Base-by-base conservation (phyloP, 2,888 invertebrate genomes). In the Spilosoma lubricipeda region DNA sequence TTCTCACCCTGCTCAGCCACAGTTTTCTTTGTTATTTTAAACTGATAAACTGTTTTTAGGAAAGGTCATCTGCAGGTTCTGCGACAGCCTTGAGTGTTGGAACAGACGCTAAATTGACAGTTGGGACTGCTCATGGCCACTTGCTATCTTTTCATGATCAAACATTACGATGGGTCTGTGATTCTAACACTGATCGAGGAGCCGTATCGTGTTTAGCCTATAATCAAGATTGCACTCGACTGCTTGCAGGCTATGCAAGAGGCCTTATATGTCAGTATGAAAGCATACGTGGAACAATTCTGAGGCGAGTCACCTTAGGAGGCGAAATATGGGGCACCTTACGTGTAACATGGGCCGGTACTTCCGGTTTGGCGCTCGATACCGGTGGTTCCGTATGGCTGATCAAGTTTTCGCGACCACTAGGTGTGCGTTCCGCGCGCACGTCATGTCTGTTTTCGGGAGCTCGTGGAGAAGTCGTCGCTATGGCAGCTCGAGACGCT, bases 381-480 rank as follows among this genome's bases (percentile, higher is more conserved):
- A 98, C 98, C 68, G 98, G 99, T 3, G 99, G 99, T 0, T 99
- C 99, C 1, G 99, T 99, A 2, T 99, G 99, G 97, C 98, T 99
- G 82, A 95, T 99, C 59, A 98, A 97, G 86, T 99, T 99, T 89
- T 98, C 98, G 65, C 96, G 99, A 75, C 97, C 98, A 20, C 96
- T 99, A 84, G 99, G 99, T 23, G 98, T 99, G 59, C 96, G 99
- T 66, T 98, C 98, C 0, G 98, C 98, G 91, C 98, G 98, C 78
- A 98, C 99, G 0, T 98, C 98, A 72, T 99, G 99, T 91, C 95
- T 99, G 27, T 99, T 99, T 93, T 99, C 99, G 56, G 99, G 99
- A 52, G 99, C 99, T 73, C 97, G 99, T 73, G 99, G 99, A 0
- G 99, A 99, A 96, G 95, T 95, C 0, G 94, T 95, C 0, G 92